Evolutionary conservation across 2,888 invertebrate genomes (phyloP).

Genomic region (Drosophila mayaguana): DNA sequence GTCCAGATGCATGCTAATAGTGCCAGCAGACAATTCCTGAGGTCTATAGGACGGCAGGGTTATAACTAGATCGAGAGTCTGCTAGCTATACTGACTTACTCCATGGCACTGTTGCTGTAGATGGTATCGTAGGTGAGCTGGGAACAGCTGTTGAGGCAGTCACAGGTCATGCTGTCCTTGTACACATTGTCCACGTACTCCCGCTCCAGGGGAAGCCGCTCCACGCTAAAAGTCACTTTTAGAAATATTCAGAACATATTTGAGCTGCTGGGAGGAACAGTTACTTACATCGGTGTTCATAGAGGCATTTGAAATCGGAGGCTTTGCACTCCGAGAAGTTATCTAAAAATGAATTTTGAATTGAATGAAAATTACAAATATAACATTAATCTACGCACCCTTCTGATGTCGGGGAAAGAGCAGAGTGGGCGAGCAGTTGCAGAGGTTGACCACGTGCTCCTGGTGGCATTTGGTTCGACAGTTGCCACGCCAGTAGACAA

Average conservation of each 20-base stretch:
- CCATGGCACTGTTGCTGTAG: constrained; percentile 56
- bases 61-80: neutral
- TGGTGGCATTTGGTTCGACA: constrained; percentile 83
- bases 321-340: constrained; percentile 77
- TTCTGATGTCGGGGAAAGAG: constrained; percentile 74
- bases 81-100: constrained; percentile 54
- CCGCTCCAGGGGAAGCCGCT: constrained; percentile 64
- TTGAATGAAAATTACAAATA: too few relatives aligned
- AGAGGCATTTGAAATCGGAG: constrained; percentile 79
- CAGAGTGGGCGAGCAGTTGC: constrained; percentile 80
- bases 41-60: constrained; percentile 20
- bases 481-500: constrained; percentile 80
- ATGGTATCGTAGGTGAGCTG: constrained; percentile 71
- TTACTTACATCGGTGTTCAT: constrained; percentile 74
- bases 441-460: constrained; percentile 73
- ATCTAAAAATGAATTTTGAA: constrained; percentile 45
- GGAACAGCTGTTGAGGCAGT: constrained; percentile 81
- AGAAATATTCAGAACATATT: neutral
- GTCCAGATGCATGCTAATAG: constrained; percentile 70
- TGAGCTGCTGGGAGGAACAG: too few relatives aligned
- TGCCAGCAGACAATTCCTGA: constrained; percentile 26
- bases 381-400: constrained; percentile 44
- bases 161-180: constrained; percentile 81
- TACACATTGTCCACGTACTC: constrained; percentile 67
- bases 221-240: constrained; percentile 63